Evolutionary conservation across 2,797 vertebrate genomes (phyloP).

Genomic region (Tauraco hartlaubi): DNA sequence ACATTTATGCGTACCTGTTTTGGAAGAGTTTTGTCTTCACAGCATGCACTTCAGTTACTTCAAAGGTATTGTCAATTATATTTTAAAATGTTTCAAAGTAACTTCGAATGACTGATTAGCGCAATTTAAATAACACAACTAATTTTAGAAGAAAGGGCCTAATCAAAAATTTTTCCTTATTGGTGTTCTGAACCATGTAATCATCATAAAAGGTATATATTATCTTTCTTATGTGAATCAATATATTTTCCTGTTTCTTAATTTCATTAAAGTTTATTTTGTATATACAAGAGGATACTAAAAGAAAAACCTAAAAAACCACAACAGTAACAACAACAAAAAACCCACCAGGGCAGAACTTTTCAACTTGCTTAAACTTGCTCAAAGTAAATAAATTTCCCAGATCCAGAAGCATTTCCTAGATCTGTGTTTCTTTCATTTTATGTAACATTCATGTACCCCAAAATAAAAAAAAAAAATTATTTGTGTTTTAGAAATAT

Average conservation of each 20-base stretch:
- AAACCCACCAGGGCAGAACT: not conserved
- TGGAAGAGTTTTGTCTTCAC: conserved; percentile 82
- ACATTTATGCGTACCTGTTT: conserved; percentile 84
- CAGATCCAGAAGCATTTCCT: not conserved
- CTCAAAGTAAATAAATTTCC: not conserved
- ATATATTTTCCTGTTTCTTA: not conserved
- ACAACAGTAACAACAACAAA: not conserved
- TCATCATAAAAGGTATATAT: not conserved
- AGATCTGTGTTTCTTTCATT: not conserved
- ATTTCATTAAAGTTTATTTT: not conserved
- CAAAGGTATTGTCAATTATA: conserved; percentile 77
- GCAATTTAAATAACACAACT: not conserved
- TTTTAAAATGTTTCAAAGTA: not conserved
- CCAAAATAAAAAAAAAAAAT: not conserved
- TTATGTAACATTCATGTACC: not conserved
- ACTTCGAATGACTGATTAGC: not conserved
- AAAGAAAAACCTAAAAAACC: not conserved
- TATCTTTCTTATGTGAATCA: not conserved
- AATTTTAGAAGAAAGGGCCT: not conserved
- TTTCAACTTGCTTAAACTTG: not conserved
- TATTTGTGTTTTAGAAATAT: not conserved
- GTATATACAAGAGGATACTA: not conserved
- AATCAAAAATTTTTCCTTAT: not conserved
- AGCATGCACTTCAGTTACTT: conserved; percentile 81
- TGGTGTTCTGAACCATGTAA: not conserved